Conservation (phyloP, 2,888 invertebrate species). For the Apeira syringaria region DNA sequence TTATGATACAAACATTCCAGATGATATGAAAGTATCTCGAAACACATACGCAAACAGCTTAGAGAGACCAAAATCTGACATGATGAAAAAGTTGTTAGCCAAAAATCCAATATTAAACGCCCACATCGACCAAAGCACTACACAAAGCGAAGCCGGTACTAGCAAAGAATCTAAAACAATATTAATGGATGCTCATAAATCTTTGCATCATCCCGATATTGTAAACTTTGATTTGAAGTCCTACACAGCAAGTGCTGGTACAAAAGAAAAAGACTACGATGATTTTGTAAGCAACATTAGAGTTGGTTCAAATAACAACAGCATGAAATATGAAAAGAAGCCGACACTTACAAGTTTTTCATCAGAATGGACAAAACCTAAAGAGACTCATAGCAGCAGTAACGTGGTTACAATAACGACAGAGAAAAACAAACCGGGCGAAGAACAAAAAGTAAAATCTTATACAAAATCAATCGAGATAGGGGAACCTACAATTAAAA, state of each 20-base stretch:
- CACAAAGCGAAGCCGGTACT: slow-evolving; percentile 56
- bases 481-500: slow-evolving; percentile 62
- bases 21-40: slow-evolving; percentile 85
- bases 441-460: slow-evolving; percentile 57
- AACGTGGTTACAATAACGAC: slow-evolving; percentile 76
- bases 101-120: slow-evolving; percentile 78
- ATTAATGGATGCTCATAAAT: slow-evolving; percentile 70
- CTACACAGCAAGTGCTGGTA: slow-evolving; percentile 40
- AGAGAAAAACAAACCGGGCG: slow-evolving; percentile 60
- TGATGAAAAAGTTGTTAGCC: slow-evolving; percentile 82
- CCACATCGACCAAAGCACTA: slow-evolving; percentile 63
- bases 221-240: slow-evolving; percentile 76
- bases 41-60: slow-evolving; percentile 84
- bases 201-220: slow-evolving; percentile 77
- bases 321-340: slow-evolving; percentile 63
- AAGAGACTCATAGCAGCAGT: slow-evolving; percentile 48
- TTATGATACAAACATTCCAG: slow-evolving; percentile 85
- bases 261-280: slow-evolving; percentile 63
- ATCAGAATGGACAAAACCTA: slow-evolving; percentile 63
- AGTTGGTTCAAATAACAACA: slow-evolving; percentile 75
- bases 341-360: slow-evolving; percentile 51
- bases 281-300: slow-evolving; percentile 78
- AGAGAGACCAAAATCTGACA: slow-evolving; percentile 85
- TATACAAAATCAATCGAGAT: slow-evolving; percentile 81
- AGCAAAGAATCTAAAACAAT: slow-evolving; percentile 54